Evolutionary conservation across 2,888 invertebrate species (phyloP).

Genomic region (Lucinisca nassula): DNA sequence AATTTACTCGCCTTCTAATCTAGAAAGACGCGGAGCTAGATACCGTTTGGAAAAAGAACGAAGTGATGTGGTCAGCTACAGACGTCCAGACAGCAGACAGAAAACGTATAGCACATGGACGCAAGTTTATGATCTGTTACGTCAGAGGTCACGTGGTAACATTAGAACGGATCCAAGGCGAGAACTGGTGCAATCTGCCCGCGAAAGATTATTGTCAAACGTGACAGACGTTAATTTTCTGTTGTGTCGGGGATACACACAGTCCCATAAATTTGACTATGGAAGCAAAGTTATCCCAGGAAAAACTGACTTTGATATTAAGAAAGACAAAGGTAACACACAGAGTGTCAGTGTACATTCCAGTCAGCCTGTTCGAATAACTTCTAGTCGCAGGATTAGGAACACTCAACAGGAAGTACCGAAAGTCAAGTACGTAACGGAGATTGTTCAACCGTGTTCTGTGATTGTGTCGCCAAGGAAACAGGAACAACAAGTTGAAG

Average conservation of each 20-base stretch:
- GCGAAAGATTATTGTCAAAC: not conserved
- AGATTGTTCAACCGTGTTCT: conserved; percentile 1
- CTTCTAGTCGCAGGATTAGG: not conserved
- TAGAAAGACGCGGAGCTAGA: not conserved
- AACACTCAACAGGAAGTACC: not conserved
- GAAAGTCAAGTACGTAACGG: not conserved
- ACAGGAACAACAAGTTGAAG: not conserved
- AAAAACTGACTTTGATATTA: not conserved
- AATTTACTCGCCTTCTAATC: not conserved
- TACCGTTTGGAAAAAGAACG: not conserved
- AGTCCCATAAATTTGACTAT: not conserved
- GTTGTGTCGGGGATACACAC: not conserved
- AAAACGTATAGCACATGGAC: not conserved
- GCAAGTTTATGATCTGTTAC: not conserved
- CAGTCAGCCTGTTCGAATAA: not conserved
- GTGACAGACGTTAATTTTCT: not conserved
- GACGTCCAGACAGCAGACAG: not conserved
- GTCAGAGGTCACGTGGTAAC: not conserved
- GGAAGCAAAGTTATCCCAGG: not conserved
- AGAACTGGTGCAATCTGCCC: not conserved
- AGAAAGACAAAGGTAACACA: not conserved
- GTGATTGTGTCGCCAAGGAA: not conserved
- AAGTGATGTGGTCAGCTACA: not conserved
- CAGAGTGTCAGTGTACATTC: not conserved
- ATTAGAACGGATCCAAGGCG: not conserved